Base-by-base conservation (phyloP, 2,888 invertebrate species). In the Dolichomitus sp. region DNA sequence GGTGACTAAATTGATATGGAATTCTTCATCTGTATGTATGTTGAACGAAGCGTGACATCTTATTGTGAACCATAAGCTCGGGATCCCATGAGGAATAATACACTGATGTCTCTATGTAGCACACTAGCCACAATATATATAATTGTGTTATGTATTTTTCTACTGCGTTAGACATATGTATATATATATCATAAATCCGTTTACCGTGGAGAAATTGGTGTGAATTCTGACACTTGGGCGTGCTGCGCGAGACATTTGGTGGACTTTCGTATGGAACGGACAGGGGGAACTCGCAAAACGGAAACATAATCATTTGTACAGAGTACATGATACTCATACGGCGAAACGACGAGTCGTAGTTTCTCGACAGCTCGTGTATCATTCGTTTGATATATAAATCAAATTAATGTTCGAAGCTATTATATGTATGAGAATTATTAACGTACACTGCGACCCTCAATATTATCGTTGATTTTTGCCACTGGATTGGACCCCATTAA, bases 191-290 rank as follows among this genome's bases (percentile, higher is more conserved):
- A 83, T 87, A 86, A 88, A 89, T 87, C 87, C 84, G 88, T 89
- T 88, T 88, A 87, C 80, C 85, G 61, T 77, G 65, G 72, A 84
- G 83, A 84, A 85, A 86, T 80, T 84, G 88, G 89, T 92, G 91
- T 90, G 92, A 92, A 92, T 88, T 91, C 82, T 88, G 84, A 84
- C 90, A 91, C 89, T 89, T 84, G 88, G 75, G 61, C 17, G 42
- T 42, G 65, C 27, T 19, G 65, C 69, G 17, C 57, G 57, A 54
- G 59, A 78, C 65, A 23, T 48, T 69, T 42, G 50, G 45, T 61
- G 61, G 50, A 69, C 65, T 57, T 69, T 72, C 23, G 17, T 11
- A 27, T 14, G 30, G 5, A 37, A n/a, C 50, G 19, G 12, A 37
- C 27, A 11, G 45, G 50, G n/a, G 33, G 48, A 50, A 14, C 48